Conservation (phyloP, 2,888 invertebrate genomes). For the Ichneumoninae sp. region DNA sequence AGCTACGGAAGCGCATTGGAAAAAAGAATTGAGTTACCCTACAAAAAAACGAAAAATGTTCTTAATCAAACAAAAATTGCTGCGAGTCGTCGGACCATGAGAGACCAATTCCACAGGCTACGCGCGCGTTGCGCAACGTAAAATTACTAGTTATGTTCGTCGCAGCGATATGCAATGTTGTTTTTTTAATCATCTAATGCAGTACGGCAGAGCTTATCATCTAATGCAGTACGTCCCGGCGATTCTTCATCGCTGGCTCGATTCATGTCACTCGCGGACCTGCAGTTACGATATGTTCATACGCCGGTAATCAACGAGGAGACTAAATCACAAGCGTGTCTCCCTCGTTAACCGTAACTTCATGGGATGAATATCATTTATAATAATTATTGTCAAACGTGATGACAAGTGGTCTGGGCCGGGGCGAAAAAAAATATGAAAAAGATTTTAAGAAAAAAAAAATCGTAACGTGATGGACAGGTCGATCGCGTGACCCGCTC, state of each 20-base stretch:
- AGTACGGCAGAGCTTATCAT: conserved; percentile 1
- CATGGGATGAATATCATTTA: background rate
- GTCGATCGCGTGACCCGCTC: conserved; percentile 44
- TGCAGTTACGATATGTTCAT: background rate
- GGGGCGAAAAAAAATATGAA: background rate
- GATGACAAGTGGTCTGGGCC: background rate
- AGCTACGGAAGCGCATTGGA: background rate
- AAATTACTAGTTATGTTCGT: conserved; percentile 63
- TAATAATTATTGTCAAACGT: background rate
- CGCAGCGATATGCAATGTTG: conserved; percentile 55
- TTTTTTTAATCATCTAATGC: conserved; percentile 48
- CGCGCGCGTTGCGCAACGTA: conserved; percentile 57
- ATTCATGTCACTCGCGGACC: conserved; percentile 26
- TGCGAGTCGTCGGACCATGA: background rate
- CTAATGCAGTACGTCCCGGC: background rate
- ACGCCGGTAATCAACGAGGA: background rate
- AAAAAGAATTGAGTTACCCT: background rate
- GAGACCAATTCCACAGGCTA: conserved; percentile 39
- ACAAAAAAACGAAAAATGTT: background rate
- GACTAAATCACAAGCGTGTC: background rate
- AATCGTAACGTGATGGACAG: background rate
- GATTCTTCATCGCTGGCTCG: conserved; percentile 19
- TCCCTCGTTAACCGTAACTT: background rate
- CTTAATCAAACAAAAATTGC: background rate
- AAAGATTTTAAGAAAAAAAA: background rate